Evolutionary conservation across 2,797 vertebrate species (phyloP).

Genomic region (Spinus pinus): DNA sequence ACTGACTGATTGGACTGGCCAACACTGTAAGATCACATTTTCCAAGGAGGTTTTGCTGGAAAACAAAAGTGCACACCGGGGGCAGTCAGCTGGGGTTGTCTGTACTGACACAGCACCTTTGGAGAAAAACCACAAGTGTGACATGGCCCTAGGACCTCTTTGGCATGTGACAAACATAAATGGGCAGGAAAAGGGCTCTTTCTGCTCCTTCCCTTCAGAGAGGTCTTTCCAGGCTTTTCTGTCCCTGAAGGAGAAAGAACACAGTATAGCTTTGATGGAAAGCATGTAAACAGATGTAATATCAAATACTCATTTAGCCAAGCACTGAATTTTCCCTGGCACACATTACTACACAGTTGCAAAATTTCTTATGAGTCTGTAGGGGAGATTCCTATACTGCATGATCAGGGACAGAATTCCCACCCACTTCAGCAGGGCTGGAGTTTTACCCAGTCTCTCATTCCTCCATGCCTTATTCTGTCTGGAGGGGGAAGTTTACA

Average conservation of each 20-base stretch:
- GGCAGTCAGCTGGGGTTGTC: background rate
- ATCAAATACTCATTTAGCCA: background rate
- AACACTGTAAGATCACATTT: background rate
- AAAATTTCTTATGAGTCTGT: background rate
- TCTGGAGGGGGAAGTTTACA: background rate
- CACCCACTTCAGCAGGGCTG: background rate
- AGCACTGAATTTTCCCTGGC: background rate
- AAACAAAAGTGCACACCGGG: background rate
- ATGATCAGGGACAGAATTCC: background rate
- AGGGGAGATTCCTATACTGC: background rate
- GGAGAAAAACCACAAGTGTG: background rate
- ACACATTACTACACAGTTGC: background rate
- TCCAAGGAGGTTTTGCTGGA: background rate
- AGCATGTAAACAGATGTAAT: background rate
- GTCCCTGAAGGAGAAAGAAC: background rate
- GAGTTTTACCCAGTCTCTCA: background rate
- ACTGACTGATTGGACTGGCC: background rate
- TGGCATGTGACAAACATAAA: background rate
- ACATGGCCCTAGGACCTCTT: fast-evolving
- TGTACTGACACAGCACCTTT: fast-evolving
- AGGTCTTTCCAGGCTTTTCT: background rate
- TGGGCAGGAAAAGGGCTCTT: background rate
- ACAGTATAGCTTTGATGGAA: background rate
- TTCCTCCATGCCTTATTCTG: background rate
- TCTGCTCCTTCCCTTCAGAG: background rate